Base-by-base conservation (phyloP, 2,113 vertebrate genomes). In the Anolis sagrei region DNA sequence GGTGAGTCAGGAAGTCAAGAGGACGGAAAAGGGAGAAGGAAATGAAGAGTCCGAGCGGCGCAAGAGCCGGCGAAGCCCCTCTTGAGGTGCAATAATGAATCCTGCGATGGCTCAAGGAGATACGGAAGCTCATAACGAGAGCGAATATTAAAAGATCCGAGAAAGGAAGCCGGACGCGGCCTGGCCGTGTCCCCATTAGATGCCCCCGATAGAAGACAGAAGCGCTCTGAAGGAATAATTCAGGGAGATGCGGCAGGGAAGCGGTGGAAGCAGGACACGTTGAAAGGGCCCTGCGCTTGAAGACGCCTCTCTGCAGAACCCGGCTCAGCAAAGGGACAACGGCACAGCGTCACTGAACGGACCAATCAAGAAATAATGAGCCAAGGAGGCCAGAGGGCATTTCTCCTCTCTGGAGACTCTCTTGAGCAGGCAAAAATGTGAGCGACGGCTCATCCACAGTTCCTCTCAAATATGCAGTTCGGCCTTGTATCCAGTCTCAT, bases 291-390 rank as follows among this genome's bases (percentile, higher is more conserved):
- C 1, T n/a, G 62, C 39, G 39, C 39, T 44, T 44, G 39, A 44
- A 44, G 39, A 2, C 39, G 39, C 39, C 39, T 2, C 39, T 81
- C 32, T 25, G 39, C 62, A 81, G 39, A 49, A 29, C 18, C 19
- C 48, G 7, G 34, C 66, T 81, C 23, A 81, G n/a, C 10, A 25
- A 18, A n/a, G 48, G 70, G 66, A 70, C 66, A 81, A 81, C 51
- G 69, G 66, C n/a, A 27, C 51, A 44, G 51, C 64, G 69, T 69
- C 70, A 70, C 32, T 25, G 44, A 81, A 32, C 23, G 49, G 79
- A 54, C 64, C 32, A 69, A 81, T 81, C 44, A 81, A 70, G 69
- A 81, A 70, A 70, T 51, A 81, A 81, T 81, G 66, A 81, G 48
- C 23, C 5, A 27, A 27, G 25, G 79, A 70, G 66, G 48, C 79